These are phyloP conservation scores for Epizoanthus fatuus DNA, from an alignment of 92 coral and sea anemone genomes.

Conservation along the genomic window DNA sequence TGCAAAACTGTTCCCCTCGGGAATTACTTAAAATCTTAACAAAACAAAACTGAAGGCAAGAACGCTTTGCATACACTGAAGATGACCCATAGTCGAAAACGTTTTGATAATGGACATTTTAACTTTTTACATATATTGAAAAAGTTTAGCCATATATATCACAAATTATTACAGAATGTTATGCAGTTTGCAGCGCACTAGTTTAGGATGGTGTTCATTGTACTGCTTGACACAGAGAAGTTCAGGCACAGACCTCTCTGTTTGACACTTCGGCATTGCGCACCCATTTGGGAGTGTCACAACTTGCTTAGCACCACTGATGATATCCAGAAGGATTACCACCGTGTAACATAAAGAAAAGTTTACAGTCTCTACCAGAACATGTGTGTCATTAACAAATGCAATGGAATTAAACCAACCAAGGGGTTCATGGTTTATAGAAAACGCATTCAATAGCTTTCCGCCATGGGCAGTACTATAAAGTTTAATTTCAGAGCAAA, in stretches of 20 bases:
- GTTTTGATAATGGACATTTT: too few species aligned
- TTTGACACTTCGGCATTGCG: neutral
- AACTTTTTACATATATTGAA: too few species aligned
- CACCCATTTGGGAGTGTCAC: neutral
- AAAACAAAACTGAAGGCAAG: too few species aligned
- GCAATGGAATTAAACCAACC: neutral
- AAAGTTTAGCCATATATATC: too few species aligned
- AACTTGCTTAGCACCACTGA: neutral
- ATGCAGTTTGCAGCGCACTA: neutral
- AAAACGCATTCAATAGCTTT: neutral
- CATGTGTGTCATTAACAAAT: neutral
- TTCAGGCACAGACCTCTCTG: neutral
- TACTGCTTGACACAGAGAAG: neutral
- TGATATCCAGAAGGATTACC: neutral
- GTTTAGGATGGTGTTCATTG: neutral
- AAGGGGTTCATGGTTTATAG: neutral
- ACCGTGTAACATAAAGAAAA: neutral
- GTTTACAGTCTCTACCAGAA: neutral
- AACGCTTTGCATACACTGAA: too few species aligned
- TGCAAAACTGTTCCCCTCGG: too few species aligned
- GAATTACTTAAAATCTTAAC: too few species aligned
- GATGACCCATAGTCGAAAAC: too few species aligned
- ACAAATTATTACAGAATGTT: neutral
- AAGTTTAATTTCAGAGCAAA: neutral
- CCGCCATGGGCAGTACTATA: neutral